Evolutionary conservation across 2,797 vertebrate species (phyloP).

Genomic region (Cygnus olor): DNA sequence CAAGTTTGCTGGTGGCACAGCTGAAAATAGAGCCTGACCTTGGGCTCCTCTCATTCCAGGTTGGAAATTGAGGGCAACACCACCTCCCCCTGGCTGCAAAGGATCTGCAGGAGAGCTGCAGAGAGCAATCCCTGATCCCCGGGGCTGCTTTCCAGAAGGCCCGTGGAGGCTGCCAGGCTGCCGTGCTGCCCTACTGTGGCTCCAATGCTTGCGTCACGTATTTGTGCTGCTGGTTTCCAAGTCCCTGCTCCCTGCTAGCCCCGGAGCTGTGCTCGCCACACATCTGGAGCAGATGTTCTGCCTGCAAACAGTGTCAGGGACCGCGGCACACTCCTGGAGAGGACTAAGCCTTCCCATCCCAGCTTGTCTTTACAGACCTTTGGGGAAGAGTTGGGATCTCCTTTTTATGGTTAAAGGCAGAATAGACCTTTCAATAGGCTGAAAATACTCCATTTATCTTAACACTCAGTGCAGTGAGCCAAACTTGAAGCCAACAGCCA

Average conservation of each 20-base stretch:
- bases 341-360: neutral
- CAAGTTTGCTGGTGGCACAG: neutral
- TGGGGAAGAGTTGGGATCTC: neutral
- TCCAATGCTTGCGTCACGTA: neutral
- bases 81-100: neutral
- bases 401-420: constrained; percentile 9
- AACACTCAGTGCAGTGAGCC: neutral
- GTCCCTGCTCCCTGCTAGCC: neutral
- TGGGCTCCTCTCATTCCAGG: neutral
- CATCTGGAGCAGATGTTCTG: constrained; percentile 24
- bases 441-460: constrained; percentile 29
- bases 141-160: neutral
- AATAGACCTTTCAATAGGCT: constrained; percentile 16
- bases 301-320: neutral
- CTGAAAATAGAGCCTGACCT: neutral
- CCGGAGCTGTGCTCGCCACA: neutral
- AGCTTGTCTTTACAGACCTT: neutral
- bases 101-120: neutral
- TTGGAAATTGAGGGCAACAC: neutral
- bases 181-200: neutral
- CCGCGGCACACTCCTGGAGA: rapidly evolving
- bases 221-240: neutral
- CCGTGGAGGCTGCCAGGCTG: neutral
- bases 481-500: constrained; percentile 15
- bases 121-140: neutral